A percentile compares a stretch with the other conserved stretches of the same genome.
phyloP scores from a whole-genome alignment of 2,113 vertebrate genomes.

The Ptychochromis oligacanthus region DNA sequence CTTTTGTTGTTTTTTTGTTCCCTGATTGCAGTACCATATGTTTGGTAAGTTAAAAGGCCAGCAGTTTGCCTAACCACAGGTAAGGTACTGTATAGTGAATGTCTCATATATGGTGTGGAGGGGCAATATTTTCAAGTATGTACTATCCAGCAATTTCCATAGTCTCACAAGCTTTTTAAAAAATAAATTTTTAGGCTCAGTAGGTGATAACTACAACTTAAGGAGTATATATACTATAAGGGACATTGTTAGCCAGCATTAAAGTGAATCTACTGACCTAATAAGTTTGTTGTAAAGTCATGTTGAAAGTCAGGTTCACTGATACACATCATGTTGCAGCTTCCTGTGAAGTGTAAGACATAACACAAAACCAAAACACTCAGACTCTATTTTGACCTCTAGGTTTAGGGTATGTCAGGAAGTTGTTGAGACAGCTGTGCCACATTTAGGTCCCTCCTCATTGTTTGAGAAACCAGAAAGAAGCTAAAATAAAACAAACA shows the following conservation, averaged over 20 bases:
- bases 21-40: background rate
- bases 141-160: background rate
- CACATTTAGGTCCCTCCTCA: conserved; percentile 44
- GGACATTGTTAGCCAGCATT: background rate
- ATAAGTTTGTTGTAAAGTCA: background rate
- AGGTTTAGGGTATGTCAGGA: conserved; percentile 51
- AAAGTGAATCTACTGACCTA: background rate
- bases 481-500: conserved; percentile 48
- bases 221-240: background rate
- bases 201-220: background rate
- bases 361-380: background rate
- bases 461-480: conserved; percentile 66
- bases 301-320: too few species aligned
- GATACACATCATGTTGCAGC: too few species aligned
- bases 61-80: conserved; percentile 3
- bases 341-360: too few species aligned
- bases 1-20: too few species aligned
- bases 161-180: background rate
- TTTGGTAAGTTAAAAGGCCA: background rate
- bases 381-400: conserved; percentile 46
- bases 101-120: conserved; percentile 8
- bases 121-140: background rate
- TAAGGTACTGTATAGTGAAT: background rate
- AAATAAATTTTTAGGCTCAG: background rate
- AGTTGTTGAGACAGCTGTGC: conserved; percentile 67